Percentiles rank a stretch among this genome's conserved stretches.
phyloP scores from a whole-genome alignment of 2,888 invertebrate species.

The Stenodera caucasica region DNA sequence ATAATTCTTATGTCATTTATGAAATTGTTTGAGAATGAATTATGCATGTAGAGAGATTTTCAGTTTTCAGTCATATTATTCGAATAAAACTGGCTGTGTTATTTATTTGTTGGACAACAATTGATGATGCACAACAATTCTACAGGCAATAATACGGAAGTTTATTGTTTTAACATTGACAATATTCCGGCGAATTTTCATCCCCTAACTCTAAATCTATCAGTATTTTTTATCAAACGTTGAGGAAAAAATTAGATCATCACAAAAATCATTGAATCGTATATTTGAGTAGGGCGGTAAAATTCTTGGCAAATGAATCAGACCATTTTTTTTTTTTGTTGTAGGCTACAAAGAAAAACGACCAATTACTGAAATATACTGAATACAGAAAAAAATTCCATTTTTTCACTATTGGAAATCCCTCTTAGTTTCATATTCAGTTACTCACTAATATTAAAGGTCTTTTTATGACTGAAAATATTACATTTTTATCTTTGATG shows the following conservation, averaged over 20 bases:
- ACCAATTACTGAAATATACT: background rate
- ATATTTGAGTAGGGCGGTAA: slow-evolving; percentile 25
- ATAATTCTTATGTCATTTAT: slow-evolving; percentile 26
- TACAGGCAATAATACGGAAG: slow-evolving; percentile 28
- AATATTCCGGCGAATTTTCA: slow-evolving; percentile 9
- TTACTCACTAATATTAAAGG: slow-evolving; percentile 24
- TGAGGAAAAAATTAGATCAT: slow-evolving; percentile 22
- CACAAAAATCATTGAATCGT: slow-evolving; percentile 23
- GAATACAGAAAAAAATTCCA: slow-evolving; percentile 7
- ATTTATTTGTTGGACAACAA: slow-evolving; percentile 27
- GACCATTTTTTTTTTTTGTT: too few relatives aligned
- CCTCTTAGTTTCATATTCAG: too few relatives aligned
- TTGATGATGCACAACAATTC: slow-evolving; percentile 20
- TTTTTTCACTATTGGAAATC: too few relatives aligned
- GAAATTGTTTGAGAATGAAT: slow-evolving; percentile 28
- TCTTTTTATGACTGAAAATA: slow-evolving; percentile 22
- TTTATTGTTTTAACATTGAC: slow-evolving; percentile 31
- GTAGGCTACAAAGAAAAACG: background rate
- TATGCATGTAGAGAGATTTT: slow-evolving; percentile 26
- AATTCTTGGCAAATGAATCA: slow-evolving; percentile 23
- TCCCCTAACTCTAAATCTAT: too few relatives aligned
- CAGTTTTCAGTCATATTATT: slow-evolving; percentile 8
- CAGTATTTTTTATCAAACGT: too few relatives aligned
- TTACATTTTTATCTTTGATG: slow-evolving; percentile 17
- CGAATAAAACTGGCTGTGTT: slow-evolving; percentile 15